Evolutionary conservation across 2,888 invertebrate species (phyloP), one percentile per base, ranked within the genome.

Genomic region (Rhingia campestris): DNA sequence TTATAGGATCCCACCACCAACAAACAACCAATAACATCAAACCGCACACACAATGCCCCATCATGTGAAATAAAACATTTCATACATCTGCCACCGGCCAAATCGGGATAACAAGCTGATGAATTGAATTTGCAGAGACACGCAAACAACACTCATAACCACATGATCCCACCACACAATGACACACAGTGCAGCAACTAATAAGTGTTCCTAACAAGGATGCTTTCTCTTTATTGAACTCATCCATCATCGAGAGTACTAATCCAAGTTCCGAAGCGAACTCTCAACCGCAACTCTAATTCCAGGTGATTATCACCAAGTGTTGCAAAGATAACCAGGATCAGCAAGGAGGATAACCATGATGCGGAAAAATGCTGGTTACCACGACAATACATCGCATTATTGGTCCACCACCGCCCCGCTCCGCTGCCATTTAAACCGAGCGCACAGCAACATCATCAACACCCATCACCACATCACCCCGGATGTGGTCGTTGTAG

Each of bases 291-390:
- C 79, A 74, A 63, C 75, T 80, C 84, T 80, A 80, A 79, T 80
- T 84, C 66, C 80, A 84, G 84, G 84, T 84, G 84, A 84, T 84
- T 84, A 84, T 84, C 66, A 66, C 84, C 84, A 80, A 84, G 84
- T 84, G 84, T 67, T 84, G 64, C 79, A 73, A 10, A 49, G 30
- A 14, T 70, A 59, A 70, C 7, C 37, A 53, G 51, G 64, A n/a
- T 9, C 12, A 67, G 30, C 37, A 64, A 14, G 33, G 61, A 49
- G 30, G 53, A 41, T 41, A 43, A 14, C 56, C 39, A 39, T 30
- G 51, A 69, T 54, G 56, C 35, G 58, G 64, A 63, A 67, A 72
- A 75, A 64, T 63, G 41, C 69, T 56, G 43, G 35, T 59, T 37
- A n/a, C 54, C 61, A 53, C 67, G 63, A 75, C 81, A 81, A 58